Base-by-base conservation (phyloP, 1,140 invertebrate genomes). In the Linepithema humile region DNA sequence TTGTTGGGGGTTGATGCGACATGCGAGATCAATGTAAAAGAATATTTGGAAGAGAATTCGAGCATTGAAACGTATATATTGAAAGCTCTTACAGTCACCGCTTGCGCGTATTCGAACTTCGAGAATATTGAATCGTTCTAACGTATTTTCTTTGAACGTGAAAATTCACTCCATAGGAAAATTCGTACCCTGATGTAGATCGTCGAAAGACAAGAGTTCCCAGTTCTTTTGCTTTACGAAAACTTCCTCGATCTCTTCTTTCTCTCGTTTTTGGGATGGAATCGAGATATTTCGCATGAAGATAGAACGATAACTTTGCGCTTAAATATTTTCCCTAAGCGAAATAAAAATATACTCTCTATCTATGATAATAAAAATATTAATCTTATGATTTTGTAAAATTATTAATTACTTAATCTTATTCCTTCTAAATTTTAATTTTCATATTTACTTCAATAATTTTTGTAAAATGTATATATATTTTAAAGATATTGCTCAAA, bases 51-150 rank as follows among this genome's bases (percentile, higher is more conserved):
- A 53, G 23, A 78, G 23, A 78, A 55, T 40, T 40, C 35, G 23
- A 55, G 50, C 45, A 48, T 78, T 55, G 75, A 74, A 74, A 65
- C 35, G 72, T 40, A 55, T 55, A 55, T 40, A 55, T 69, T 26
- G 62, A 70, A 70, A 55, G 48, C 75, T 69, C 12, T 69, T 69
- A 70, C 48, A 55, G 48, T 80, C 64, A 57, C 50, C 48, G 35
- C 23, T n/a, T 20, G 45, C 17, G 62, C 62, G 48, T 69, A 67
- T 69, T 78, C 75, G 35, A 80, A 69, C 64, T 80, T 57, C 48
- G n/a, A 32, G 75, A 80, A 80, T 80, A 80, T 80, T 80, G 75
- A 80, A 69, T 80, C 67, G 75, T 80, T 80, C 75, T 69, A 69
- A 80, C 75, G 75, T 80, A 80, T 80, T 80, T 80, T 69, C 75